These are phyloP conservation scores for Ellobium chinense DNA, from an alignment of 2,888 invertebrate species.

Conservation along the genomic window DNA sequence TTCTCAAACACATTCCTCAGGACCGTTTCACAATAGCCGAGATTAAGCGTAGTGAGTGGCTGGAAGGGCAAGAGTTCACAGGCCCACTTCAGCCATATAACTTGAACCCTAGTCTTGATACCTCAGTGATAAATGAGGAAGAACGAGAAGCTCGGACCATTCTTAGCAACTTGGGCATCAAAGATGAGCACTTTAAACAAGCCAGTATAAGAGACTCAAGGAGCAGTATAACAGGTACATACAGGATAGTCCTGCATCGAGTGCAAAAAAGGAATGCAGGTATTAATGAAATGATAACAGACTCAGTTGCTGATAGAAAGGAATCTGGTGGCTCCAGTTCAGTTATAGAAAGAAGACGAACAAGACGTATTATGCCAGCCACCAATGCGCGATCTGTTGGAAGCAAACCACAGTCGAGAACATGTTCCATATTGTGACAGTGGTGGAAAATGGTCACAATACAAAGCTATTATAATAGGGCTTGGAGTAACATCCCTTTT, in stretches of 20 bases:
- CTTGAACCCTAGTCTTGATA: conserved; percentile 69
- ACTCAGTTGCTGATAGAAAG: conserved; percentile 52
- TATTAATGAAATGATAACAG: conserved; percentile 46
- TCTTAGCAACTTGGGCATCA: conserved; percentile 83
- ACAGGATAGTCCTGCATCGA: conserved; percentile 84
- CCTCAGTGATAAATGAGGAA: conserved; percentile 62
- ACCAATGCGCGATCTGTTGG: conserved; percentile 2
- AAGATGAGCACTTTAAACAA: conserved; percentile 82
- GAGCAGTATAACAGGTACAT: conserved; percentile 85
- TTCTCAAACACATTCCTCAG: conserved; percentile 77
- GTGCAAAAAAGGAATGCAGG: conserved; percentile 75
- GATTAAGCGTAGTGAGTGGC: conserved; percentile 82
- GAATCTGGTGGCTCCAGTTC: not conserved
- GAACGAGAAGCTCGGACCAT: conserved; percentile 82
- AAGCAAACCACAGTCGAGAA: conserved; percentile 28
- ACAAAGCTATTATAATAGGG: too few relatives aligned
- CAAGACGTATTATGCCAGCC: not conserved
- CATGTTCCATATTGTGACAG: conserved; percentile 35
- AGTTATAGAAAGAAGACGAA: not conserved
- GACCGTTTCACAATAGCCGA: conserved; percentile 78
- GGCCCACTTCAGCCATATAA: conserved; percentile 77
- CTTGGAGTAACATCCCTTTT: too few relatives aligned
- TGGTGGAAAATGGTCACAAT: not conserved
- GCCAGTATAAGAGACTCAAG: conserved; percentile 83
- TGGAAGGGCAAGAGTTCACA: conserved; percentile 80